Evolutionary conservation across 2,113 vertebrate genomes (phyloP).

Genomic region (Chlorodrepanis virens): DNA sequence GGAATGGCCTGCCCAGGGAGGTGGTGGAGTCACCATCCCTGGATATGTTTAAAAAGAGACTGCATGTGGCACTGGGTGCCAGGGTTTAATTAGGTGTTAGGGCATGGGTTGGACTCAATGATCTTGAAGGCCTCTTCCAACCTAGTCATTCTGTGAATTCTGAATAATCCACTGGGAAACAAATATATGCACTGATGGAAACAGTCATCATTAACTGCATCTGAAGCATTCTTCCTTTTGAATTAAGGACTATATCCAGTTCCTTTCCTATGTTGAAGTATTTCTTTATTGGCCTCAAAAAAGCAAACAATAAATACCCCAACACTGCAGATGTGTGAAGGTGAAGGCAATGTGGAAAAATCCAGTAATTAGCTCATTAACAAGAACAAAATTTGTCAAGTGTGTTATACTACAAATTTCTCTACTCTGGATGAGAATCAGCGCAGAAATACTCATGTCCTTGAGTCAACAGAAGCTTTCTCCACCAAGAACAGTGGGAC

Average conservation of each 20-base stretch:
- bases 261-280: neutral
- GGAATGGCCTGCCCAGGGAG: neutral
- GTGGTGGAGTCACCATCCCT: neutral
- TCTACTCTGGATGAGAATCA: neutral
- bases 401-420: neutral
- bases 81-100: neutral
- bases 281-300: neutral
- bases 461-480: neutral
- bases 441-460: neutral
- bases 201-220: neutral
- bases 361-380: neutral
- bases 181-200: neutral
- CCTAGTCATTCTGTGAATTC: neutral
- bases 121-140: neutral
- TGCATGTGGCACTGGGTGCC: neutral
- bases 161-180: neutral
- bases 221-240: neutral
- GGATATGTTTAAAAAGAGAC: neutral
- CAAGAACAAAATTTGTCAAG: neutral
- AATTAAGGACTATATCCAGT: neutral
- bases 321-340: neutral
- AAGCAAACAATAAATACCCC: neutral
- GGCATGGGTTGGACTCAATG: neutral
- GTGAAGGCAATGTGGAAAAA: neutral
- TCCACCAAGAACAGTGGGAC: neutral